These are phyloP conservation scores for Nebria ingens DNA, from an alignment of 1,140 invertebrate species.

Conservation along the genomic window DNA sequence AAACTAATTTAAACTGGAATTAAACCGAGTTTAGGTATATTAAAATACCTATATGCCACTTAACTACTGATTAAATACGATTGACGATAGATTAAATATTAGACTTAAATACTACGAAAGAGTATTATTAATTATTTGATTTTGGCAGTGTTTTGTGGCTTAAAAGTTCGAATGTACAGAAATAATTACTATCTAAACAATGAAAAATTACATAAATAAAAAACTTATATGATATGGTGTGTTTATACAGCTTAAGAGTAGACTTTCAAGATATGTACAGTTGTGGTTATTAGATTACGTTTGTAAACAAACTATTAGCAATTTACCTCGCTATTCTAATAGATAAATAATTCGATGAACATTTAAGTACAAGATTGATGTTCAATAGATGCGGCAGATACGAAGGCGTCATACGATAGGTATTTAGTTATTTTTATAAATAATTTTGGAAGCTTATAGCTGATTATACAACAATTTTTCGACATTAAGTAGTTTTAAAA, in stretches of 20 bases:
- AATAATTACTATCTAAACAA: not conserved
- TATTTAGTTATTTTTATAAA: not conserved
- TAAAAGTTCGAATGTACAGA: conserved; percentile 2
- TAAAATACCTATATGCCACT: not conserved
- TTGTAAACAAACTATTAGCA: not conserved
- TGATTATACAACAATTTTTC: not conserved
- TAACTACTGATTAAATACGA: conserved; percentile 1
- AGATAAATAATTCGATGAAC: conserved; percentile 8
- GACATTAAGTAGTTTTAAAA: not conserved
- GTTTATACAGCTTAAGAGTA: not conserved
- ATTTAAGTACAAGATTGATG: conserved; percentile 4
- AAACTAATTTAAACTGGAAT: too few relatives aligned
- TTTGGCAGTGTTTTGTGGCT: not conserved
- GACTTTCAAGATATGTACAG: conserved; percentile 1
- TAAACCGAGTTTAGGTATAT: not conserved
- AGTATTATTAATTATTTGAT: not conserved
- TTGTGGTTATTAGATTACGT: not conserved
- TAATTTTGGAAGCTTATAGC: not conserved
- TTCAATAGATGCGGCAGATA: not conserved
- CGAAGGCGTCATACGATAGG: not conserved
- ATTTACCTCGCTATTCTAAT: not conserved
- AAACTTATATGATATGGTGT: not conserved
- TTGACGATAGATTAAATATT: too few relatives aligned
- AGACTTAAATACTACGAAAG: not conserved
- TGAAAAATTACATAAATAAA: conserved; percentile 1